Evolutionary conservation across 2,888 invertebrate genomes (phyloP), one percentile per base, ranked within the genome.

Genomic region (Gymnoscelis rufifasciata): DNA sequence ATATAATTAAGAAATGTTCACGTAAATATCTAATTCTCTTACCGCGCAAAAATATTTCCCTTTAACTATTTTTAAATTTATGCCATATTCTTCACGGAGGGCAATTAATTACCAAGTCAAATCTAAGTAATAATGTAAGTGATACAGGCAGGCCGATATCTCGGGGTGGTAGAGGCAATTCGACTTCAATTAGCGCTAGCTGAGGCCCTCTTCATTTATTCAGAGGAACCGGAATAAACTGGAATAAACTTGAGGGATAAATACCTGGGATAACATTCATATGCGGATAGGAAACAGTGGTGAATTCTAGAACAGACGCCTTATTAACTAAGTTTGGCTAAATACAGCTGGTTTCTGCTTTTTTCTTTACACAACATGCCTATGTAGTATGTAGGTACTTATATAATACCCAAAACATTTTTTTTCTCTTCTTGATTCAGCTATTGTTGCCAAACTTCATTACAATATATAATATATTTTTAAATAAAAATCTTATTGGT

Each of bases 261-360:
- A 73, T 69, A 68, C 62, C 54, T 61, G 63, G 68, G 74, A 74
- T 75, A 74, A 77, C 74, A 74, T 77, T 74, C 73, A 74, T 72
- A 75, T 71, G 63, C 63, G 62, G 57, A 60, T 60, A 54, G 59
- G 47, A 60, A 60, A 52, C 59, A 43, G 59, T 58, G 56, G 59
- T 62, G 61, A 58, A 69, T 61, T 63, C 62, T 62, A 62, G 60
- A 62, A 56, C 57, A 56, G 54, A 60, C 19, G 5, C 19, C 19
- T 19, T 19, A 19, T 19, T 19, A 19, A 19, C 19, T 19, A 19
- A 19, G 3, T 2, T 19, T 2, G 19, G 5, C 19, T 19, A 3
- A 19, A 3, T 5, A 19, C 2, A 19, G 5, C 2, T 19, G 19
- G 5, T 19, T 19, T 5, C 2, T 3, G 19, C 2, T 19, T 19